phyloP scores from a whole-genome alignment of 2,113 vertebrate genomes.

The Hepsetus odoe region DNA sequence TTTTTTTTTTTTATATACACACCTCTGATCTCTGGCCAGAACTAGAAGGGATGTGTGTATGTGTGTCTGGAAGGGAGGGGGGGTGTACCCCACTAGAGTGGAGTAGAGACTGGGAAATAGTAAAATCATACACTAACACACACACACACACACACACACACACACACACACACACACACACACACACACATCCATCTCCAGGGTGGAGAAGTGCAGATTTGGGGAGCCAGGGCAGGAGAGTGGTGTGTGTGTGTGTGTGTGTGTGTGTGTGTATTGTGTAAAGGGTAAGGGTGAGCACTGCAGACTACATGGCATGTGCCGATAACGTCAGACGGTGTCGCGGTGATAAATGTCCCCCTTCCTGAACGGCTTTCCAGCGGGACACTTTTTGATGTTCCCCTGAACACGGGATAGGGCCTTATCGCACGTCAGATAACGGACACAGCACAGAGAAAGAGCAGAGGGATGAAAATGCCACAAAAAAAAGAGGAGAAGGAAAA shows the following conservation, averaged over 20 bases:
- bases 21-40: conserved; percentile 33
- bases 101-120: background rate
- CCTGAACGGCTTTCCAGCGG: conserved; percentile 63
- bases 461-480: conserved; percentile 47
- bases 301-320: conserved; percentile 62
- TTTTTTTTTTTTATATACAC: too few species aligned
- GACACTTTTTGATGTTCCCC: conserved; percentile 68
- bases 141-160: background rate
- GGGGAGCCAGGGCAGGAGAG: background rate
- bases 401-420: conserved; percentile 67
- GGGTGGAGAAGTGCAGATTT: conserved; percentile 12
- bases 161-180: background rate
- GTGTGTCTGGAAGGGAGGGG: background rate
- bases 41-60: background rate
- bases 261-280: conserved; percentile 31
- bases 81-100: background rate
- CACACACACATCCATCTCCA: conserved; percentile 8
- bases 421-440: conserved; percentile 72
- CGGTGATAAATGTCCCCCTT: conserved; percentile 77
- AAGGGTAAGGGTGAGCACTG: conserved; percentile 41
- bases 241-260: conserved; percentile 28
- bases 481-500: conserved; percentile 51
- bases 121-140: too few species aligned
- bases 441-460: conserved; percentile 36
- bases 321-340: conserved; percentile 72